phyloP scores from a whole-genome alignment of 2,797 vertebrate genomes.

The Bradypodion pumilum region DNA sequence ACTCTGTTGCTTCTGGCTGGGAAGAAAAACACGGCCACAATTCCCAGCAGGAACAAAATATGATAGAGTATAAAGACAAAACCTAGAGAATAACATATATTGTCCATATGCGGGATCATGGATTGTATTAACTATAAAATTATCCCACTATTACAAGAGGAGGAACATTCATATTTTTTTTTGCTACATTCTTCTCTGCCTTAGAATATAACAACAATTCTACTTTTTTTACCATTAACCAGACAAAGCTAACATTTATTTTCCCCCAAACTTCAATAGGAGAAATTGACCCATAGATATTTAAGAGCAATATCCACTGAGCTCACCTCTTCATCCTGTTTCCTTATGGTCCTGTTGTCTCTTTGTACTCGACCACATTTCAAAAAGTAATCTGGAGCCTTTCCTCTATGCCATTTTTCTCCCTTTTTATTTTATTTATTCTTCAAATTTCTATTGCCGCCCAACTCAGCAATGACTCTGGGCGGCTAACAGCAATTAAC shows the following conservation, averaged over 20 bases:
- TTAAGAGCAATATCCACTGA: neutral
- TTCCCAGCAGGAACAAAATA: conserved; percentile 19
- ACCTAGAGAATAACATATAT: neutral
- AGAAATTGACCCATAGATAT: no score
- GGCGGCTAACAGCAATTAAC: no score
- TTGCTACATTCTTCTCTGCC: neutral
- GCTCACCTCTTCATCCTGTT: no score
- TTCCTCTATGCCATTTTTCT: no score
- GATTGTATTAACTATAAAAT: conserved; percentile 13
- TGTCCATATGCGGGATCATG: conserved; percentile 10
- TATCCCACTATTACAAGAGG: neutral
- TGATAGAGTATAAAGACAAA: neutral
- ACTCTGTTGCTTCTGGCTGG: conserved; percentile 7
- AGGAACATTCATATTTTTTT: neutral
- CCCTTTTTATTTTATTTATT: no score
- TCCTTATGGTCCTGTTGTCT: no score
- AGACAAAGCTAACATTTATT: neutral
- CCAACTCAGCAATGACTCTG: no score
- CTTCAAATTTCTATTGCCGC: no score
- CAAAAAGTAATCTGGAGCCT: no score
- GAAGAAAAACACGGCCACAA: conserved; percentile 6
- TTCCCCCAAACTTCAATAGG: no score
- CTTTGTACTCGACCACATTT: no score
- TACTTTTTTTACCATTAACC: neutral
- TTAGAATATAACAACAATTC: neutral